A percentile compares a stretch with the other conserved stretches of the same genome.
These are phyloP conservation scores for Cathartes aura DNA, from an alignment of 2,113 vertebrate species.

Conservation along the genomic window DNA sequence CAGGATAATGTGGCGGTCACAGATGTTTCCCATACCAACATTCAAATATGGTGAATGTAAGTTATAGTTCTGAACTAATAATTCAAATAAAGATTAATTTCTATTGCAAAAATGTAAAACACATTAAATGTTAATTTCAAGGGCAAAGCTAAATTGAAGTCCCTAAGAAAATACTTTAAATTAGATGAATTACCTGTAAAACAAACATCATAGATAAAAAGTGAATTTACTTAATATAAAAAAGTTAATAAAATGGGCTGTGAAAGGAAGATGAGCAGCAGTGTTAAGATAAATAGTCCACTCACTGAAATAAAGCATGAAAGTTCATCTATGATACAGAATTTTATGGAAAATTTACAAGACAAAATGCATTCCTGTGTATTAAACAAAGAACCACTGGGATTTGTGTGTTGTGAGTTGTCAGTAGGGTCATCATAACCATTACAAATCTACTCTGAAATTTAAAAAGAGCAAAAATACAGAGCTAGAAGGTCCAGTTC, in stretches of 20 bases:
- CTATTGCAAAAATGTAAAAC: slow-evolving; percentile 56
- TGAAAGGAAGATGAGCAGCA: slow-evolving; percentile 9
- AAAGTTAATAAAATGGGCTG: slow-evolving; percentile 56
- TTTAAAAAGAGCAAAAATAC: neutral
- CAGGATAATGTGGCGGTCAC: neutral
- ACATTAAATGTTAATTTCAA: slow-evolving; percentile 65
- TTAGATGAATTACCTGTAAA: slow-evolving; percentile 65
- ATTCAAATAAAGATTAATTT: slow-evolving; percentile 63
- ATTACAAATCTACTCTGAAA: neutral
- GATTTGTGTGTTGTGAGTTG: neutral
- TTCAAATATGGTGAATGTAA: neutral
- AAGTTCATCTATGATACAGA: slow-evolving; percentile 4
- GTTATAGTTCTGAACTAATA: slow-evolving; percentile 28
- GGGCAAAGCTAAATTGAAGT: slow-evolving; percentile 61
- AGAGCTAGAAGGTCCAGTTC: neutral
- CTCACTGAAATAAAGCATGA: slow-evolving; percentile 30
- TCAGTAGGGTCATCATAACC: neutral
- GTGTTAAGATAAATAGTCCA: slow-evolving; percentile 51
- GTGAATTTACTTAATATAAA: slow-evolving; percentile 59
- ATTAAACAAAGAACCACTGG: neutral
- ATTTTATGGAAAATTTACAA: slow-evolving; percentile 33
- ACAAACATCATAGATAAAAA: slow-evolving; percentile 63
- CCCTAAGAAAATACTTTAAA: slow-evolving; percentile 61
- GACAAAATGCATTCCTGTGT: neutral
- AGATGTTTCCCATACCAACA: neutral